Conservation (phyloP, 2,888 invertebrate species). For the Lepidochrysops patricia region DNA sequence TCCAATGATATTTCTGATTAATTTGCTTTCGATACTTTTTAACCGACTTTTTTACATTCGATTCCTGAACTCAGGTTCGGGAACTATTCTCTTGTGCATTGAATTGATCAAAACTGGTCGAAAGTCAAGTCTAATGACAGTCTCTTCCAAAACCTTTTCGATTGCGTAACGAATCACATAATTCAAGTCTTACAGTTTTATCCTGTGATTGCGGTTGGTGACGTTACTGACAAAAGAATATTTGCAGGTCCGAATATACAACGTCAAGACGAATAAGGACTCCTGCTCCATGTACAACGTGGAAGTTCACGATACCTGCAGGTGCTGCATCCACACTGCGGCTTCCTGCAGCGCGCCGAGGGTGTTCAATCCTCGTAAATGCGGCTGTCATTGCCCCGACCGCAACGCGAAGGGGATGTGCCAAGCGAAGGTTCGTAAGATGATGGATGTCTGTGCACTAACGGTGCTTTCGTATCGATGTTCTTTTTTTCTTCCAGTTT, state of each 20-base stretch:
- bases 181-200: not conserved
- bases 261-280: slow-evolving; percentile 53
- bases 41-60: too few relatives aligned
- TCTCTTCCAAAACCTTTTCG: not conserved
- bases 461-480: slow-evolving; percentile 34
- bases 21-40: too few relatives aligned
- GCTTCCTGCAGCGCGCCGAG: slow-evolving; percentile 44
- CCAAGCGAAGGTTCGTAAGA: slow-evolving; percentile 65
- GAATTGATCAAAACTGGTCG: too few relatives aligned
- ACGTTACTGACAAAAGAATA: not conserved
- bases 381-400: slow-evolving; percentile 66
- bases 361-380: slow-evolving; percentile 67
- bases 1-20: too few relatives aligned
- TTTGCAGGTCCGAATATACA: slow-evolving; percentile 55
- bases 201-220: not conserved
- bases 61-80: too few relatives aligned
- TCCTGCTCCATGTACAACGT: slow-evolving; percentile 51
- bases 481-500: slow-evolving; percentile 15
- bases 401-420: slow-evolving; percentile 53
- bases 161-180: too few relatives aligned
- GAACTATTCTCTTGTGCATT: too few relatives aligned
- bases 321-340: slow-evolving; percentile 45
- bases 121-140: too few relatives aligned
- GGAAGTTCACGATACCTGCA: slow-evolving; percentile 56
- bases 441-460: slow-evolving; percentile 65